These are phyloP conservation scores for Ptilonorhynchus violaceus DNA, from an alignment of 2,113 vertebrate genomes.

Conservation along the genomic window DNA sequence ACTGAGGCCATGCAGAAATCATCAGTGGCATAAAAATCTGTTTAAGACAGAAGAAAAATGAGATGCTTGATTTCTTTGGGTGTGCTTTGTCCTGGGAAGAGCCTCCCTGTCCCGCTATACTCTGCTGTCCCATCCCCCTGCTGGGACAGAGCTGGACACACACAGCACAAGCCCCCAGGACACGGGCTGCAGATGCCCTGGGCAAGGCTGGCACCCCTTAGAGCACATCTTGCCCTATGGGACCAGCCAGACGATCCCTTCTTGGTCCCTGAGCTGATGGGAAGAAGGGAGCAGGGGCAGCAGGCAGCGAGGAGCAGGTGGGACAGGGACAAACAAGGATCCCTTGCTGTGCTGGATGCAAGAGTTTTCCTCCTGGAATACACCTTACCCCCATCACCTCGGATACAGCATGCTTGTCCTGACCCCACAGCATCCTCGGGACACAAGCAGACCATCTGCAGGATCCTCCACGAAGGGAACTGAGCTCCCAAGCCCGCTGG, in stretches of 20 bases:
- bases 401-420: accelerated
- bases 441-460: neutral
- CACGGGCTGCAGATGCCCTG: accelerated
- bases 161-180: neutral
- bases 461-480: neutral
- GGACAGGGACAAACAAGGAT: neutral
- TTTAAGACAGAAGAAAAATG: neutral
- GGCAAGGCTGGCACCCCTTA: neutral
- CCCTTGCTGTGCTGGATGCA: no score
- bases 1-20: neutral
- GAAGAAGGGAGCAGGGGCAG: neutral
- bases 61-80: neutral
- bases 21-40: neutral
- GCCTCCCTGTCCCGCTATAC: no score
- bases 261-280: neutral
- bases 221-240: no score
- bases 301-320: neutral
- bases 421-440: neutral
- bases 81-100: neutral
- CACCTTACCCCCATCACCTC: neutral
- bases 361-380: neutral
- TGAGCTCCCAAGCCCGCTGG: neutral
- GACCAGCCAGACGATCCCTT: neutral
- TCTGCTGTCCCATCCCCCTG: neutral
- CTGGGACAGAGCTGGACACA: neutral